phyloP scores from a whole-genome alignment of 2,113 vertebrate species.

The Nipponia nippon region DNA sequence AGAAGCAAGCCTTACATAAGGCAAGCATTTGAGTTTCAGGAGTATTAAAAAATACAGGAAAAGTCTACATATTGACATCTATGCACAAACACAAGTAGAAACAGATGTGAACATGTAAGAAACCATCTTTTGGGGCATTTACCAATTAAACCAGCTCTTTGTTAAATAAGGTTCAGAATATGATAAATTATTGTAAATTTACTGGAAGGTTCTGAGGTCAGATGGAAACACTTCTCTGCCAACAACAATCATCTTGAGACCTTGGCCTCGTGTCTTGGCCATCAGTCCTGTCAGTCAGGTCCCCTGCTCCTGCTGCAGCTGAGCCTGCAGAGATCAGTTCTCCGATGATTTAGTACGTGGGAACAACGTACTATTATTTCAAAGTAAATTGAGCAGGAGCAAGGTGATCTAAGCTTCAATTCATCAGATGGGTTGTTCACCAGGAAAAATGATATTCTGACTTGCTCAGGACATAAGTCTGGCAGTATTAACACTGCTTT shows the following conservation, averaged over 20 bases:
- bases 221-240: background rate
- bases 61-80: background rate
- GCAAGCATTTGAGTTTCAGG: background rate
- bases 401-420: background rate
- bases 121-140: background rate
- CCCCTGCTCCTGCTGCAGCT: background rate
- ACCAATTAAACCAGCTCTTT: background rate
- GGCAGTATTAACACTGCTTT: background rate
- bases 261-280: background rate
- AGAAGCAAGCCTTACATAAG: background rate
- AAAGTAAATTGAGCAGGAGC: background rate
- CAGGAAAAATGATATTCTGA: background rate
- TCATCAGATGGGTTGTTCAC: background rate
- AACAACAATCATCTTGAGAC: background rate
- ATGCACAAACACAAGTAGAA: background rate
- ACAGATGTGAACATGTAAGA: background rate
- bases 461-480: background rate
- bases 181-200: background rate
- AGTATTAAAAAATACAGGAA: background rate
- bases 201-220: background rate
- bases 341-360: accelerated
- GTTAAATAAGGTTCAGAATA: background rate
- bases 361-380: background rate
- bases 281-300: background rate
- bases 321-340: background rate